Base-by-base conservation (phyloP, 2,888 invertebrate species). In the Oligia latruncula region DNA sequence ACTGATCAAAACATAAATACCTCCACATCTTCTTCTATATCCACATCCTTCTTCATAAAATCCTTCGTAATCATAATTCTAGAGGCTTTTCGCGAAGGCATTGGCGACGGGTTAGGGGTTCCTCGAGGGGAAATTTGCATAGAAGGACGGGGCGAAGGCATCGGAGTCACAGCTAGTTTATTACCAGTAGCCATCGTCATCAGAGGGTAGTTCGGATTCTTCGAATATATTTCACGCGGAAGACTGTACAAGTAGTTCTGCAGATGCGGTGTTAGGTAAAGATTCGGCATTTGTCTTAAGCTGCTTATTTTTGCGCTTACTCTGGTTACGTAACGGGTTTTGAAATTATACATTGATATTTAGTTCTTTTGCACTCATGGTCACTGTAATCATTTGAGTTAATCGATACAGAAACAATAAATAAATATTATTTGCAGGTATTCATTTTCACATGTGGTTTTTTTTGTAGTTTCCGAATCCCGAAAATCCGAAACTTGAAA, bases 21-120 rank as follows among this genome's bases (percentile, higher is more conserved):
- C 93, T 95, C 95, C 4, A 82, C 67, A 8, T 93, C 90, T 29
- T 93, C 94, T 3, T 94, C 93, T 23, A 94, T 82, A 78, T 95
- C 95, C 0, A 92, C 91, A 80, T 94, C 95, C 13, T 90, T 89
- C 85, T 95, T 95, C 95, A 95, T 95, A 20, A 94, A 90, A 76
- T 95, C 95, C 0, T 92, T 93, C 1, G 92, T 90, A 11, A 93
- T 90, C n/a, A 92, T 83, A 8, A 92, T 87, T 78, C 86, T 90
- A 0, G 91, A 89, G 0, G 83, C 29, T 11, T 89, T 89, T 13
- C 91, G 65, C 0, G 90, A 87, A 1, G 90, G 89, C 23, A 75
- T 88, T 0, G 91, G 91, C 0, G 92, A 91, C 0, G 90, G 90
- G 17, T 80, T 66, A 15, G 90, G 90, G 2, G 78, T 81, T 8